phyloP scores from a whole-genome alignment of 2,797 vertebrate species.

The Chelon labrosus region DNA sequence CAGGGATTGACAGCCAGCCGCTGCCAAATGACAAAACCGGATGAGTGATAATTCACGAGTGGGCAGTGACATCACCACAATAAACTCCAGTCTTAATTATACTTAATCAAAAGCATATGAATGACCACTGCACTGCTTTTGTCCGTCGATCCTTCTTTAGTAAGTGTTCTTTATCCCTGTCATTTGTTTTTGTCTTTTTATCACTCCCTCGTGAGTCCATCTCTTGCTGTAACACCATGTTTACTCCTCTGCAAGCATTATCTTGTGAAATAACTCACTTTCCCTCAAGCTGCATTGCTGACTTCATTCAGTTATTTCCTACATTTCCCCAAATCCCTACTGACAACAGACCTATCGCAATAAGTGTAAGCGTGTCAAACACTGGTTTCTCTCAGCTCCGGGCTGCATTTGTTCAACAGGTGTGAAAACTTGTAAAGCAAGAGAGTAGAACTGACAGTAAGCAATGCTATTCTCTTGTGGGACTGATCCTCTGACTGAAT shows the following conservation, averaged over 20 bases:
- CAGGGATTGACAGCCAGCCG: neutral
- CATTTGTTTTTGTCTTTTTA: neutral
- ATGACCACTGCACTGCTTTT: neutral
- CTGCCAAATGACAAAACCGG: neutral
- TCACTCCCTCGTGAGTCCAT: neutral
- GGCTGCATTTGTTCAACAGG: conserved; percentile 22
- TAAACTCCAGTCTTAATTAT: no score
- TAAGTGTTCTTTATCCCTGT: neutral
- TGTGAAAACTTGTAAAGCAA: conserved; percentile 5
- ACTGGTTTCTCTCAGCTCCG: conserved; percentile 23
- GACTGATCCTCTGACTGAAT: neutral
- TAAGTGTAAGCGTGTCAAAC: conserved; percentile 22
- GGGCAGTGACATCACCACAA: conserved; percentile 25
- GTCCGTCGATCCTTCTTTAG: neutral
- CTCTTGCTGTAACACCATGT: conserved; percentile 1
- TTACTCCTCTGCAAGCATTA: conserved; percentile 12
- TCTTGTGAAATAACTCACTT: conserved; percentile 41
- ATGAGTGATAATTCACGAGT: conserved; percentile 1
- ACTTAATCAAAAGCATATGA: conserved; percentile 12
- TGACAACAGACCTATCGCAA: conserved; percentile 17
- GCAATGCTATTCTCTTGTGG: neutral
- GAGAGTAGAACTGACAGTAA: neutral
- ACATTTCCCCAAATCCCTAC: conserved; percentile 24
- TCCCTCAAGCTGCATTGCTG: conserved; percentile 32
- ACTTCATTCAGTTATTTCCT: conserved; percentile 35